Percentiles rank a stretch among this genome's conserved stretches.
Conservation (phyloP, 2,888 invertebrate species). For the Brachyptera risi region DNA sequence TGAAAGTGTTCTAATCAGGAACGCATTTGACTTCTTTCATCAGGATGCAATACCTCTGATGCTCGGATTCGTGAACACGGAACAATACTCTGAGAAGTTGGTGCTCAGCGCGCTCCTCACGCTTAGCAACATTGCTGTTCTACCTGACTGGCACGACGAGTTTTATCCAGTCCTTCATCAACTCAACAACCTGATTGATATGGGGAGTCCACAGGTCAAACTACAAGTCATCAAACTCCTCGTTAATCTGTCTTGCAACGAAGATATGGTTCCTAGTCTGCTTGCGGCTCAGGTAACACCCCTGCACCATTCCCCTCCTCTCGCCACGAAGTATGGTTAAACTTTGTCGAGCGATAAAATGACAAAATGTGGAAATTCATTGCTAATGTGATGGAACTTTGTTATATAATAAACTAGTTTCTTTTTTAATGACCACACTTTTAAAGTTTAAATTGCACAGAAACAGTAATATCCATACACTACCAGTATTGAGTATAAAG, state of each 20-base stretch:
- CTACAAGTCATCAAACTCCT: slow-evolving; percentile 53
- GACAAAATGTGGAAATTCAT: too few species aligned
- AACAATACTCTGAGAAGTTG: slow-evolving; percentile 44
- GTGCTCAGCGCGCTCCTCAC: slow-evolving; percentile 50
- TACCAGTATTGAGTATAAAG: too few species aligned
- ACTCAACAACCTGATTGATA: slow-evolving; percentile 47
- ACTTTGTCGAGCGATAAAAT: too few species aligned
- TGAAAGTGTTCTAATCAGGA: background rate
- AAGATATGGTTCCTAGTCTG: slow-evolving; percentile 54
- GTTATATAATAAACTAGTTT: too few species aligned
- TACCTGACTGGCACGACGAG: slow-evolving; percentile 48
- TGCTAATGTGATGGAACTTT: too few species aligned
- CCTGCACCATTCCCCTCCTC: too few species aligned
- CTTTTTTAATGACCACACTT: too few species aligned
- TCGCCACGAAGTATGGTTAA: too few species aligned
- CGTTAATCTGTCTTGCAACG: slow-evolving; percentile 55
- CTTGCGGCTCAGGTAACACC: slow-evolving; percentile 57
- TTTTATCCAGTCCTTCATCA: slow-evolving; percentile 48
- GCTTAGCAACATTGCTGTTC: slow-evolving; percentile 51
- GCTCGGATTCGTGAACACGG: slow-evolving; percentile 43
- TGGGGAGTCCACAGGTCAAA: slow-evolving; percentile 43
- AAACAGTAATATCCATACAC: too few species aligned
- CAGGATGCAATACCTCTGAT: slow-evolving; percentile 49
- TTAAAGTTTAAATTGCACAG: too few species aligned
- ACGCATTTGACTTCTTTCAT: too few species aligned